Conservation (phyloP, 2,113 vertebrate genomes). For the Hystrix cristata region DNA sequence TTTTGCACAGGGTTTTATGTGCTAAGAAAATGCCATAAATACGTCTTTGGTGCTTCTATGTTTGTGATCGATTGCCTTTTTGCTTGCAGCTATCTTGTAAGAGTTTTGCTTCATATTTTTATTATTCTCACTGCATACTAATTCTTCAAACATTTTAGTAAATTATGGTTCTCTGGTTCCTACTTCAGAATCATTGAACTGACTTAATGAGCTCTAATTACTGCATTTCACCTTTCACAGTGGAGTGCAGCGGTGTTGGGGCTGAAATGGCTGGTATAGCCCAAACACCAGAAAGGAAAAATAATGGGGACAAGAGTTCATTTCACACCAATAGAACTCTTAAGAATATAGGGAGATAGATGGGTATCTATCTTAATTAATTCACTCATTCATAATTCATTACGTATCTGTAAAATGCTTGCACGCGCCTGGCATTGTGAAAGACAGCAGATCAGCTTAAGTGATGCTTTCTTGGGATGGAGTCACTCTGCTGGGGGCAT, state of each 20-base stretch:
- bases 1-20: not conserved
- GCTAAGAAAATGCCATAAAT: not conserved
- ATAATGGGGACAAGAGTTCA: not conserved
- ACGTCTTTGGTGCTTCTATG: not conserved
- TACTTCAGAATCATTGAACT: slow-evolving; percentile 74
- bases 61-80: slow-evolving; percentile 55
- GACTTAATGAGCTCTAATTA: slow-evolving; percentile 83
- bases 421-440: not conserved
- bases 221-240: slow-evolving; percentile 75
- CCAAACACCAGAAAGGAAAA: slow-evolving; percentile 38
- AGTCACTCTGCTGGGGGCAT: not conserved
- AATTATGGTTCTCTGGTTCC: slow-evolving; percentile 71
- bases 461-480: not conserved
- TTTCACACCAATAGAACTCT: slow-evolving; percentile 4
- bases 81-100: not conserved
- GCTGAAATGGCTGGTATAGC: slow-evolving; percentile 55
- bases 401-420: not conserved
- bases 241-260: slow-evolving; percentile 55
- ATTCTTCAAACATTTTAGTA: slow-evolving; percentile 62
- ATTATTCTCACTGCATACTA: slow-evolving; percentile 69
- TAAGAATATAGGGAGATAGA: not conserved
- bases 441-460: not conserved
- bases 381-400: not conserved
- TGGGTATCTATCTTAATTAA: not conserved
- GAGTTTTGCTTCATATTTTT: slow-evolving; percentile 51